These are phyloP conservation scores for Trypoxylon attenuatum DNA, from an alignment of 2,888 invertebrate species.

Conservation along the genomic window DNA sequence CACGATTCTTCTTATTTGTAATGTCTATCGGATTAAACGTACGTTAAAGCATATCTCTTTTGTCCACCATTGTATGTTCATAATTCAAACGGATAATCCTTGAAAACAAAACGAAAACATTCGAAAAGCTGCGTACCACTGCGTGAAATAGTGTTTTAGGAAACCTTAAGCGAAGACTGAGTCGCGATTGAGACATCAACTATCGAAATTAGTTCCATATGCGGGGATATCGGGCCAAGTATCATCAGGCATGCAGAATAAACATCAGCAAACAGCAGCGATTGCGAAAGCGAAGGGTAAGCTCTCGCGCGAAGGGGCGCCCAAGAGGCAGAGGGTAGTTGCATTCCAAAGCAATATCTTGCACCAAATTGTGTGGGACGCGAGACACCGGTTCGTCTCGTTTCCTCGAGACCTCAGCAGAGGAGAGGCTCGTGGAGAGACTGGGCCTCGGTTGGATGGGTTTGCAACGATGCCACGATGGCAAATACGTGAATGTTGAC, in stretches of 20 bases:
- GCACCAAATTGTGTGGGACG: constrained; percentile 60
- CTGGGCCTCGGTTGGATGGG: constrained; percentile 47
- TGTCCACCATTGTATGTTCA: too few relatives aligned
- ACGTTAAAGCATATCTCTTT: too few relatives aligned
- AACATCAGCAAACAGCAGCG: constrained; percentile 57
- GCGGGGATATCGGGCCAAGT: constrained; percentile 14
- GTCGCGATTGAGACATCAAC: constrained; percentile 5
- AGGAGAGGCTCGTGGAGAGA: background rate
- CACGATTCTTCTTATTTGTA: too few relatives aligned
- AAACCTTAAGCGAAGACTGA: background rate
- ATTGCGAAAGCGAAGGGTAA: constrained; percentile 53
- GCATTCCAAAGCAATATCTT: constrained; percentile 64
- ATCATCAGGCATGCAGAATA: constrained; percentile 50
- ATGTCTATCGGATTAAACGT: too few relatives aligned
- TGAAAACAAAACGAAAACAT: too few relatives aligned
- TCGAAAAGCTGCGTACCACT: too few relatives aligned
- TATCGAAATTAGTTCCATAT: constrained; percentile 12
- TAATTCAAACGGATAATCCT: too few relatives aligned
- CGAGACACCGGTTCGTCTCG: constrained; percentile 41
- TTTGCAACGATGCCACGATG: constrained; percentile 53
- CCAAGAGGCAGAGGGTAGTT: too few relatives aligned
- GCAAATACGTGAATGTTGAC: constrained; percentile 67
- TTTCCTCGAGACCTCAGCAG: constrained; percentile 37
- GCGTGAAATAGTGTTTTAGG: too few relatives aligned
- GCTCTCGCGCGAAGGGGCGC: too few relatives aligned